Percentiles rank a stretch among this genome's conserved stretches.
Evolutionary conservation across 2,113 vertebrate genomes (phyloP).

Genomic region (Pterophyllum scalare): DNA sequence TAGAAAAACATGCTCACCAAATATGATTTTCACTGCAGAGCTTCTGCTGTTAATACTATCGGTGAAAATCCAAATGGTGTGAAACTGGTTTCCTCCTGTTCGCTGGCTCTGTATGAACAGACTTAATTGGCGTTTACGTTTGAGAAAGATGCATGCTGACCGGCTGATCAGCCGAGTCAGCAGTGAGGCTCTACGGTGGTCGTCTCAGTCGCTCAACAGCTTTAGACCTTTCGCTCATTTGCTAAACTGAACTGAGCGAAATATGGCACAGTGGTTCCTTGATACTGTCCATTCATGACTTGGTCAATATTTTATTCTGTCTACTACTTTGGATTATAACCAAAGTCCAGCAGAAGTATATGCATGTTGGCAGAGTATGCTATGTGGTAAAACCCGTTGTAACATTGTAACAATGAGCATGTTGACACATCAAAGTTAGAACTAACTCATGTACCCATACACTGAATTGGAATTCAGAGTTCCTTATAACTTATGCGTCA

Average conservation of each 20-base stretch:
- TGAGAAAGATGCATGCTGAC: background rate
- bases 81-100: background rate
- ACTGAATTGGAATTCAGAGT: background rate
- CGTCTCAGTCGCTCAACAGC: fast-evolving
- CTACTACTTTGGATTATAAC: background rate
- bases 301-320: background rate
- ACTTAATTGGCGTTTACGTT: conserved; percentile 4
- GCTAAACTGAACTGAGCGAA: no score
- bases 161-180: background rate
- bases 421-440: background rate
- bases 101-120: conserved; percentile 14
- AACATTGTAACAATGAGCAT: background rate
- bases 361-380: background rate
- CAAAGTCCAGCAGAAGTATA: background rate
- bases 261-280: background rate
- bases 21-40: background rate
- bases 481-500: background rate
- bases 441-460: background rate
- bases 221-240: background rate
- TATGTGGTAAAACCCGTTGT: background rate
- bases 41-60: background rate
- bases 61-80: background rate
- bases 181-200: fast-evolving
- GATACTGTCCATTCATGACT: background rate
- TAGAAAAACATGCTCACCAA: background rate